Percentiles rank a stretch among this genome's conserved stretches.
Conservation (phyloP, 2,888 invertebrate genomes). For the Catocala fraxini region DNA sequence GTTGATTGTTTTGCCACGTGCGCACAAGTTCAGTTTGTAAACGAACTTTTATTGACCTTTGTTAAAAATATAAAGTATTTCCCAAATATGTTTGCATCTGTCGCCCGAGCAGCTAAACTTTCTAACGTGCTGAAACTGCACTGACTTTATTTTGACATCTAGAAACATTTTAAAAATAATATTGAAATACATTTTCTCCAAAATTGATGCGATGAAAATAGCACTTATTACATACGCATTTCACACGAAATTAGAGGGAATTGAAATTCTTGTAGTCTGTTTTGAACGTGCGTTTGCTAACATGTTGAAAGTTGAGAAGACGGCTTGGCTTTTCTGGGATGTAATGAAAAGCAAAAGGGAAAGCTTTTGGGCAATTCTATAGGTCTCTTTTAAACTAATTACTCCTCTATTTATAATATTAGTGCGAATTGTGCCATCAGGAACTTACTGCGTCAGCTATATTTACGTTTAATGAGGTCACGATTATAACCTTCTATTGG, state of each 20-base stretch:
- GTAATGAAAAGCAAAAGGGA: too few species aligned
- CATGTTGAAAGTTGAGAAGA: too few species aligned
- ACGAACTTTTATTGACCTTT: conserved; percentile 25
- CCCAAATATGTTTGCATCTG: conserved; percentile 53
- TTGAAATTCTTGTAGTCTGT: too few species aligned
- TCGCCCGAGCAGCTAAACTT: conserved; percentile 43
- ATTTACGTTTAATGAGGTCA: not conserved
- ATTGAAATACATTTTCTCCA: not conserved
- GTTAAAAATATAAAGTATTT: conserved; percentile 39
- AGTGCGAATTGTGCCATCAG: not conserved
- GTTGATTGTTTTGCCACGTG: conserved; percentile 3
- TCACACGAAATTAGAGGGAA: too few species aligned
- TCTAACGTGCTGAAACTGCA: conserved; percentile 44
- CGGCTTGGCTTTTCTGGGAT: too few species aligned
- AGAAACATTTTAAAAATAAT: conserved; percentile 43
- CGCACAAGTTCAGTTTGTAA: conserved; percentile 6
- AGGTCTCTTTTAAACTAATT: too few species aligned
- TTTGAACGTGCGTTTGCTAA: too few species aligned
- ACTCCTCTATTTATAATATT: too few species aligned
- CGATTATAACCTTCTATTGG: too few species aligned
- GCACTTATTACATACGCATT: too few species aligned
- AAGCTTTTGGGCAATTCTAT: too few species aligned
- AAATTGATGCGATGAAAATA: too few species aligned
- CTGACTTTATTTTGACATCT: conserved; percentile 53
- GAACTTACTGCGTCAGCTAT: not conserved